Percentiles rank a stretch among this genome's conserved stretches.
Evolutionary conservation across 1,140 invertebrate genomes (phyloP).

Genomic region (Lepeophtheirus salmonis): DNA sequence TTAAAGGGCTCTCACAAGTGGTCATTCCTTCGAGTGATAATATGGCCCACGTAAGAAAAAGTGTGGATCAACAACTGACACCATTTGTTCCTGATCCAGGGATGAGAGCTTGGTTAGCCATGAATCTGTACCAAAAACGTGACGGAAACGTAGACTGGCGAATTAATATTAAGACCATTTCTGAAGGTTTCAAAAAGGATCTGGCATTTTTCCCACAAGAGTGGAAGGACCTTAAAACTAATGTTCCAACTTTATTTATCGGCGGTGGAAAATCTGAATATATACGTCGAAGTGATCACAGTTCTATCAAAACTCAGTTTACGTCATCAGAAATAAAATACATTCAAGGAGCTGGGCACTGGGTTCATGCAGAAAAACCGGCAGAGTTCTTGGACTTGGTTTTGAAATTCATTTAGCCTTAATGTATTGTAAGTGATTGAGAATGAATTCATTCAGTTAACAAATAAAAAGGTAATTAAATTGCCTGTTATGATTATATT

Average conservation of each 20-base stretch:
- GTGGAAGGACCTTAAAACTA: conserved; percentile 36
- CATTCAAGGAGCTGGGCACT: conserved; percentile 63
- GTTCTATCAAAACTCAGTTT: conserved; percentile 48
- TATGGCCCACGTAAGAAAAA: not conserved
- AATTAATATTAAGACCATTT: conserved; percentile 46
- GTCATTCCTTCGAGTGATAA: not conserved
- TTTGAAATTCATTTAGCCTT: not conserved
- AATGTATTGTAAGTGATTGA: not conserved
- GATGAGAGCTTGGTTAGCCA: conserved; percentile 54
- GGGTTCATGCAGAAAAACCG: conserved; percentile 79
- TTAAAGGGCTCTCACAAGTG: not conserved
- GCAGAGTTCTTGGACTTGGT: conserved; percentile 43
- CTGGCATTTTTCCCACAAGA: conserved; percentile 28
- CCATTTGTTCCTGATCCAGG: conserved; percentile 21
- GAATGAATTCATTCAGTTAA: not conserved
- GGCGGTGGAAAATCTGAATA: conserved; percentile 57
- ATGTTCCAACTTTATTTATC: conserved; percentile 47
- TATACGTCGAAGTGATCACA: conserved; percentile 45
- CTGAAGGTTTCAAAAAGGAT: conserved; percentile 40
- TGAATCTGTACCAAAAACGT: conserved; percentile 38
- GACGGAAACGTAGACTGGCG: conserved; percentile 47
- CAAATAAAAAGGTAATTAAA: too few species aligned
- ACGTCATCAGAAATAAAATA: conserved; percentile 49
- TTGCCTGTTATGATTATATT: too few species aligned
- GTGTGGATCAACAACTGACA: not conserved